These are phyloP conservation scores for Oncopodura yosiiana DNA, from an alignment of 1,140 invertebrate species.

Conservation along the genomic window DNA sequence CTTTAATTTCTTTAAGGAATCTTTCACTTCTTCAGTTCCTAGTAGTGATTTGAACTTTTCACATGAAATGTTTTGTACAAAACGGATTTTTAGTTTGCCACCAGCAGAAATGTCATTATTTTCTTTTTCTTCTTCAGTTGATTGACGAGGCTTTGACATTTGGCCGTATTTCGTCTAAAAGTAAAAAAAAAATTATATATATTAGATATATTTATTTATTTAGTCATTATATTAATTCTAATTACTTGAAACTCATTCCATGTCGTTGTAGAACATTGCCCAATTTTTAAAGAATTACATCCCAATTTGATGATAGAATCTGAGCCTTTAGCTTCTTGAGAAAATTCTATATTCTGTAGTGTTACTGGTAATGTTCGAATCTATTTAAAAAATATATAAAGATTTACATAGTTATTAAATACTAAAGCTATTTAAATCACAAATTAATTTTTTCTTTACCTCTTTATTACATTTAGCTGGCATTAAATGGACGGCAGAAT, in stretches of 20 bases:
- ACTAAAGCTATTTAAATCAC: not conserved
- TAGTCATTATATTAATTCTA: constrained; percentile 5
- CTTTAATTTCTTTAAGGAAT: no score
- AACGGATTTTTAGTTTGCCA: no score
- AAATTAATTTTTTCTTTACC: constrained; percentile 10
- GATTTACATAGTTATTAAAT: not conserved
- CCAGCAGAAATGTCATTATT: no score
- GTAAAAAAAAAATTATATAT: not conserved
- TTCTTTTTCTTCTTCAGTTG: not conserved
- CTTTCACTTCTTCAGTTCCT: no score
- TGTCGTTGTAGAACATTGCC: constrained; percentile 75
- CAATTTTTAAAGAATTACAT: constrained; percentile 59
- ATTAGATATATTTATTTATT: not conserved
- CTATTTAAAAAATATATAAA: constrained; percentile 44
- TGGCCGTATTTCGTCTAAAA: not conserved
- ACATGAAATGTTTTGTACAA: no score
- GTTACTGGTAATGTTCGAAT: constrained; percentile 71
- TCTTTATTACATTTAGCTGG: constrained; percentile 12
- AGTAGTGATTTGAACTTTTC: no score
- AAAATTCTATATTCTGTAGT: constrained; percentile 67
- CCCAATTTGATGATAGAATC: constrained; percentile 64
- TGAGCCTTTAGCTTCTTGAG: constrained; percentile 66
- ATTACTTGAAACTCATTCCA: constrained; percentile 89
- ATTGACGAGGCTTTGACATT: not conserved
- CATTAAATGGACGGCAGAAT: not conserved